A percentile compares a stretch with the other conserved stretches of the same genome.
These are phyloP conservation scores for Lordiphosa stackelbergi DNA, from an alignment of 1,140 invertebrate species.

Conservation along the genomic window DNA sequence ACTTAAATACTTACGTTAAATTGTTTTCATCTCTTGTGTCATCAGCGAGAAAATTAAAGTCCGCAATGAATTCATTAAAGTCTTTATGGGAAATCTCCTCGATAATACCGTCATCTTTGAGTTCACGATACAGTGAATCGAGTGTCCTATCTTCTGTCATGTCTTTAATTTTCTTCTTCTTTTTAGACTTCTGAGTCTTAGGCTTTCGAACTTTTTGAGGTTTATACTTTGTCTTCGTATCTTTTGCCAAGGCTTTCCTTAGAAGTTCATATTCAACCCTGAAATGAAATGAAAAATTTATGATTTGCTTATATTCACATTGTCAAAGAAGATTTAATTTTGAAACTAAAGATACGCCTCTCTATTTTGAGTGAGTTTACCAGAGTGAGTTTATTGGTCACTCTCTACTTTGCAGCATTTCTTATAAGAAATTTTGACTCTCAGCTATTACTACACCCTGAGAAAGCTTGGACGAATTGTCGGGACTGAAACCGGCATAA, in stretches of 20 bases:
- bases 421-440: too few relatives aligned
- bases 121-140: constrained; percentile 88
- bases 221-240: constrained; percentile 73
- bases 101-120: constrained; percentile 86
- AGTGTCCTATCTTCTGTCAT: constrained; percentile 86
- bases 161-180: constrained; percentile 84
- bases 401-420: too few relatives aligned
- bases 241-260: constrained; percentile 78
- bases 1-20: constrained; percentile 46
- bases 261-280: constrained; percentile 79
- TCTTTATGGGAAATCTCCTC: constrained; percentile 81
- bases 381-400: too few relatives aligned
- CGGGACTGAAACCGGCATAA: too few relatives aligned
- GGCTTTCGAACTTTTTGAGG: constrained; percentile 62
- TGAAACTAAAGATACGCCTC: too few relatives aligned
- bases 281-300: background rate
- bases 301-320: background rate
- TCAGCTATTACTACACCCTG: too few relatives aligned
- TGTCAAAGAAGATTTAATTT: too few relatives aligned
- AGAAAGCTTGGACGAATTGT: too few relatives aligned
- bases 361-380: too few relatives aligned
- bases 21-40: constrained; percentile 75
- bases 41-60: constrained; percentile 83
- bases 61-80: constrained; percentile 84
- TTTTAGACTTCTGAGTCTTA: constrained; percentile 79